Base-by-base conservation (phyloP, 2,113 vertebrate genomes). In the Pitta sordida region DNA sequence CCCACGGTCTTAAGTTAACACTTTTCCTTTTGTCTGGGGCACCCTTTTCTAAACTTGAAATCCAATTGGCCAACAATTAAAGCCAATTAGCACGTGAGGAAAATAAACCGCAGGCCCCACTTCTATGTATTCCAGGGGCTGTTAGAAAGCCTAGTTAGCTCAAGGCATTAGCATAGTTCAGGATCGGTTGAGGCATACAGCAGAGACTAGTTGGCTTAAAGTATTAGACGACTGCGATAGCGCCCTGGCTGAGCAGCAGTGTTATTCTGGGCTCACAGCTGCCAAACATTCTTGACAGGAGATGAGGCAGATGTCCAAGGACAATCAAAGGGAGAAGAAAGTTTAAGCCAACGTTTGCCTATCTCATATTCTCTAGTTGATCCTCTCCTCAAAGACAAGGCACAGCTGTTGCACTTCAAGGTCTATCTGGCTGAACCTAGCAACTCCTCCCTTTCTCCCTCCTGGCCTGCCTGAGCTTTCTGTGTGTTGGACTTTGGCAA, bases 231-330 rank as follows among this genome's bases (percentile, higher is more conserved):
- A 97, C 97, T 85, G 93, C 96, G 98, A 98, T 96, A 98, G 97
- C 96, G 95, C 97, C 98, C 97, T 96, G 98, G 95, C 97, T 97
- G 98, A 98, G 98, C 96, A 60, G 97, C 97, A 94, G 97, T 98
- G 99, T 98, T 99, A 98, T 99, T 99, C 97, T 98, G 98, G 98
- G 98, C 98, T 98, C 98, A 98, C 99, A 99, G 99, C 99, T 99
- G 99, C 98, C 98, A 98, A 98, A 98, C 98, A 99, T 99, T 99
- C 99, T 98, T 99, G 98, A 98, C 98, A 98, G 98, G 98, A 98
- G 98, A 98, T 98, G 98, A 98, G 98, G 98, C 99, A 99, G 98
- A 99, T 99, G 99, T 99, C 99, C 99, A 99, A 99, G 98, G 98
- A 98, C 98, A 99, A 99, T 99, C 99, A 99, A 99, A 99, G 98